phyloP scores from a whole-genome alignment of 2,113 vertebrate genomes.

The Neofelis nebulosa region DNA sequence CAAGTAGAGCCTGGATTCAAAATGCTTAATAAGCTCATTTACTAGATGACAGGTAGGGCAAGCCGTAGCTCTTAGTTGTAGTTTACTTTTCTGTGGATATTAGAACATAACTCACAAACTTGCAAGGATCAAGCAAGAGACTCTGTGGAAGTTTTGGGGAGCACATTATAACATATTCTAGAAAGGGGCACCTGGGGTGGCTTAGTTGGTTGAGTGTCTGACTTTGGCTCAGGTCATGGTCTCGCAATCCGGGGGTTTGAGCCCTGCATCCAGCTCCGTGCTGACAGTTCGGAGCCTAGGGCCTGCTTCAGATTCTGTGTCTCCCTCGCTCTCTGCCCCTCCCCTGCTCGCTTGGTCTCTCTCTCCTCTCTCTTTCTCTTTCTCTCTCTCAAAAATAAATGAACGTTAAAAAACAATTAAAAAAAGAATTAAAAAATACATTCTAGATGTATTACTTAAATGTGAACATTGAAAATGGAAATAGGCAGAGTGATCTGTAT shows the following conservation, averaged over 20 bases:
- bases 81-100: constrained; percentile 29
- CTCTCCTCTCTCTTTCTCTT: too few relatives aligned
- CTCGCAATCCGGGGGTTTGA: too few relatives aligned
- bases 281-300: too few relatives aligned
- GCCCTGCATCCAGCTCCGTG: too few relatives aligned
- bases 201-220: too few relatives aligned
- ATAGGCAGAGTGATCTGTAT: not conserved
- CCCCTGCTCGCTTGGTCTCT: too few relatives aligned
- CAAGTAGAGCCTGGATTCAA: not conserved
- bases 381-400: too few relatives aligned
- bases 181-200: not conserved
- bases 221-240: too few relatives aligned
- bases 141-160: not conserved
- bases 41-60: not conserved
- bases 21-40: not conserved
- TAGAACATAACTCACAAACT: not conserved
- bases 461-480: constrained; percentile 31
- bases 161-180: not conserved
- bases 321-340: too few relatives aligned
- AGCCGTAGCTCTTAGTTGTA: not conserved
- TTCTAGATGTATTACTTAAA: constrained; percentile 16
- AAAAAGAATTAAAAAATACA: not conserved
- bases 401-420: too few relatives aligned
- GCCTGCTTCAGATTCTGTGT: too few relatives aligned
- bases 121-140: not conserved